These are phyloP conservation scores for Percina caprodes DNA, from an alignment of 2,113 vertebrate genomes.

Conservation along the genomic window DNA sequence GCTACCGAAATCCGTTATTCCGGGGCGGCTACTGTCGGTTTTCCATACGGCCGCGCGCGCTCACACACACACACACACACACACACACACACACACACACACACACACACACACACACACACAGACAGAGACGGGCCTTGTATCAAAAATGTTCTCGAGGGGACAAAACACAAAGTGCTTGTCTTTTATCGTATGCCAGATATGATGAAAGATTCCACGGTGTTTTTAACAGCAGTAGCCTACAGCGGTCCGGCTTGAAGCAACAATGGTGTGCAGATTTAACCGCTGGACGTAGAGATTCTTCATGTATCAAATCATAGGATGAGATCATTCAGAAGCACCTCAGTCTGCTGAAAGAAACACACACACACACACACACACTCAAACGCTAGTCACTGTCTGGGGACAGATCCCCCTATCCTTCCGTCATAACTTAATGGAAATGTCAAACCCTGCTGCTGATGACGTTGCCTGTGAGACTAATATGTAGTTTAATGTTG, in stretches of 20 bases:
- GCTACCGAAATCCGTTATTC: slow-evolving; percentile 54
- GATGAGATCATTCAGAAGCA: slow-evolving; percentile 79
- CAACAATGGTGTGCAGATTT: slow-evolving; percentile 21
- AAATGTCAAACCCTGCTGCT: slow-evolving; percentile 37
- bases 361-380: slow-evolving; percentile 21
- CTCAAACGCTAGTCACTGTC: slow-evolving; percentile 38
- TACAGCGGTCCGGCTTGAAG: slow-evolving; percentile 8
- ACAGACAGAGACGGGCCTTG: slow-evolving; percentile 42
- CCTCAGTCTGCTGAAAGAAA: slow-evolving; percentile 35
- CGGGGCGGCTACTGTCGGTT: slow-evolving; percentile 68
- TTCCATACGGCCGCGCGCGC: slow-evolving; percentile 8
- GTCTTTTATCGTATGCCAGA: not conserved
- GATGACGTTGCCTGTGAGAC: not conserved
- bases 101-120: not conserved
- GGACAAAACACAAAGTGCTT: slow-evolving; percentile 9
- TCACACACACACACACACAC: not conserved
- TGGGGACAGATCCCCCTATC: slow-evolving; percentile 43
- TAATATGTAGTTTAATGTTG: not conserved
- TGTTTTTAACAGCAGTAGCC: not conserved
- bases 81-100: not conserved
- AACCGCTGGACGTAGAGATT: slow-evolving; percentile 59
- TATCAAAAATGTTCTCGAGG: slow-evolving; percentile 12
- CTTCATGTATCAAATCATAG: slow-evolving; percentile 73
- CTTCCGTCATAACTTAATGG: slow-evolving; percentile 32
- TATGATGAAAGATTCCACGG: not conserved